Evolutionary conservation across 2,797 vertebrate genomes (phyloP).

Genomic region (Mycteria americana): DNA sequence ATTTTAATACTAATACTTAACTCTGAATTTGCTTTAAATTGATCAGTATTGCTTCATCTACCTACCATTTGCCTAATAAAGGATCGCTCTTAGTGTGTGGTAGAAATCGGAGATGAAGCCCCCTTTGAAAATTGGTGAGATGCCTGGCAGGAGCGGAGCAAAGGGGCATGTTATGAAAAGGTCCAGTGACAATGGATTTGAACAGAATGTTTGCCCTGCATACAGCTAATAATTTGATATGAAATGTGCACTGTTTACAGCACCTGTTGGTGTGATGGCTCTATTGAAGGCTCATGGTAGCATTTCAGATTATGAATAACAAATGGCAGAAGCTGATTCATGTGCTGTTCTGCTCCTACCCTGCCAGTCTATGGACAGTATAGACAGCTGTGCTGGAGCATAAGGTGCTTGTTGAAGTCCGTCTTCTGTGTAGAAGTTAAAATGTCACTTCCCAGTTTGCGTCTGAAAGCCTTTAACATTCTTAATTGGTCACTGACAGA

Average conservation of each 20-base stretch:
- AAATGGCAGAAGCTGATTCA: neutral
- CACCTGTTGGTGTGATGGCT: neutral
- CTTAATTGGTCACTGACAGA: neutral
- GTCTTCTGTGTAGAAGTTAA: neutral
- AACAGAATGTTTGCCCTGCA: neutral
- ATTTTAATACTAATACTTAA: neutral
- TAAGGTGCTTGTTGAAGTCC: neutral
- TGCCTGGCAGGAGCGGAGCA: neutral
- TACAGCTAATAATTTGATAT: neutral
- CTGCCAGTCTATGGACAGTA: neutral
- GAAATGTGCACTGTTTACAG: neutral
- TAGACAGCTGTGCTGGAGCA: neutral
- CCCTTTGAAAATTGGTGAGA: neutral
- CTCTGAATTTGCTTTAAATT: neutral
- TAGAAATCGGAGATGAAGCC: neutral
- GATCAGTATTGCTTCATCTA: neutral
- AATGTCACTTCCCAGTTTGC: neutral
- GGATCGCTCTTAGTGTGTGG: neutral
- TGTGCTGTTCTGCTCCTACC: neutral
- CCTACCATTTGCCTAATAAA: neutral
- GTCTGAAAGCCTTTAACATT: neutral
- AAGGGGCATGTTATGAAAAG: neutral
- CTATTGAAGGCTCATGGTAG: neutral
- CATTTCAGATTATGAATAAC: neutral
- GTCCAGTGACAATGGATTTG: neutral